Percentiles rank a stretch among this genome's conserved stretches.
phyloP scores from a whole-genome alignment of 2,888 invertebrate species.

The Blastobasis adustella region DNA sequence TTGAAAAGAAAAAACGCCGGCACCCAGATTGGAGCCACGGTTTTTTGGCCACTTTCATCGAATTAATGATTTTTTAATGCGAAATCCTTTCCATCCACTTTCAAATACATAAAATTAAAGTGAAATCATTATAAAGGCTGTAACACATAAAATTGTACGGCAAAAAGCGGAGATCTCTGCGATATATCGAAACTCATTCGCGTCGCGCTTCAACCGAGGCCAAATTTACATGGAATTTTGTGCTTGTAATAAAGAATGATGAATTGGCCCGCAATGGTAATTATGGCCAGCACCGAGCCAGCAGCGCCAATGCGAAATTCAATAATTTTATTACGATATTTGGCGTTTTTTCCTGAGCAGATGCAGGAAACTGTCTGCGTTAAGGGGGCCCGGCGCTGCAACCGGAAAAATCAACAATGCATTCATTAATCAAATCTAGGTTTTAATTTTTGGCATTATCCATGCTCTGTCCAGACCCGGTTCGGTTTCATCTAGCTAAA shows the following conservation, averaged over 20 bases:
- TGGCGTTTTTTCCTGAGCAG: constrained; percentile 14
- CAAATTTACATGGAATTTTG: constrained; percentile 72
- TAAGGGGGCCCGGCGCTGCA: too few relatives aligned
- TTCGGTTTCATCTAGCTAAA: too few relatives aligned
- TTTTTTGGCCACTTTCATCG: background rate
- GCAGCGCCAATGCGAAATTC: constrained; percentile 65
- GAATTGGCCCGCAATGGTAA: constrained; percentile 71
- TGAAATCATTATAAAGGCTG: constrained; percentile 24
- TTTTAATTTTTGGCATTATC: too few relatives aligned
- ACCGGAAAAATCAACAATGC: too few relatives aligned
- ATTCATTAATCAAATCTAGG: too few relatives aligned
- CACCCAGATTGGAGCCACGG: too few relatives aligned
- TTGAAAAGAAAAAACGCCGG: too few relatives aligned
- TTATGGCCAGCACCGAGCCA: constrained; percentile 59
- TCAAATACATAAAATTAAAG: constrained; percentile 9
- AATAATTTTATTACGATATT: constrained; percentile 57
- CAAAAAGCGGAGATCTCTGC: constrained; percentile 46
- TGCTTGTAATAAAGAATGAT: constrained; percentile 73
- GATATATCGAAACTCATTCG: constrained; percentile 61
- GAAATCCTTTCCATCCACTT: constrained; percentile 10
- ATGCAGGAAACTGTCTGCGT: too few relatives aligned
- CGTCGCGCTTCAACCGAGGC: constrained; percentile 29
- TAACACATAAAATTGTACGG: constrained; percentile 21
- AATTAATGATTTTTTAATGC: constrained; percentile 2
- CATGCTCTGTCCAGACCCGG: too few relatives aligned